phyloP scores from a whole-genome alignment of 2,113 vertebrate species.

The Scolopax mira region DNA sequence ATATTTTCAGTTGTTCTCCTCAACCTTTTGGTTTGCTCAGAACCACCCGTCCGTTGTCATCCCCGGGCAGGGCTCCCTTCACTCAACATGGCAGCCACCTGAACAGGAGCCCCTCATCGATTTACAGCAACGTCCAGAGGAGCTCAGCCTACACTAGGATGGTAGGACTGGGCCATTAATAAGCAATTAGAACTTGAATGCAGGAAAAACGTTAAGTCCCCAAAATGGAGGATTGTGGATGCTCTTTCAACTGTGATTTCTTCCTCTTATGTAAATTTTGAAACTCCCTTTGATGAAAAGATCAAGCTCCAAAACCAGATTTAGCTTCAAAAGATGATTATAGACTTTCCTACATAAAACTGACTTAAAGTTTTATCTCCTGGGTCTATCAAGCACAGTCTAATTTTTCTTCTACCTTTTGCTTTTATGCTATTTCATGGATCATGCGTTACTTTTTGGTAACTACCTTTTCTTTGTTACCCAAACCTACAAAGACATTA shows the following conservation, averaged over 20 bases:
- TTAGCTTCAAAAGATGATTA: neutral
- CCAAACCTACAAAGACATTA: neutral
- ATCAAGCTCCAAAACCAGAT: neutral
- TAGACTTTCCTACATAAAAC: neutral
- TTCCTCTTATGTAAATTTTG: neutral
- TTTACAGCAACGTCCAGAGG: neutral
- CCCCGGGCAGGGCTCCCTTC: neutral
- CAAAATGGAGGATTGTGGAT: neutral
- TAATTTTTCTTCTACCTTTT: neutral
- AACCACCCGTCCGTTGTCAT: rapidly evolving
- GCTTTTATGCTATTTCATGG: neutral
- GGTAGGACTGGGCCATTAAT: neutral
- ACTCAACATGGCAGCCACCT: neutral
- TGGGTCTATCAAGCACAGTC: neutral
- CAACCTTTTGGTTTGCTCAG: neutral
- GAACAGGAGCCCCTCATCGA: neutral
- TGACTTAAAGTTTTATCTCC: conserved; percentile 10
- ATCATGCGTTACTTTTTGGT: neutral
- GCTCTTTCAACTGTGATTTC: neutral
- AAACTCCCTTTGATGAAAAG: neutral
- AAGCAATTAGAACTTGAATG: neutral
- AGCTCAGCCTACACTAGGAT: neutral
- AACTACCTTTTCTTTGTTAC: neutral
- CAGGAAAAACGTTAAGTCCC: neutral
- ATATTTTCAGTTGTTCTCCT: neutral